Percentiles rank a stretch among this genome's conserved stretches.
phyloP scores from a whole-genome alignment of 2,113 vertebrate genomes.

The Megaceryle maxima region DNA sequence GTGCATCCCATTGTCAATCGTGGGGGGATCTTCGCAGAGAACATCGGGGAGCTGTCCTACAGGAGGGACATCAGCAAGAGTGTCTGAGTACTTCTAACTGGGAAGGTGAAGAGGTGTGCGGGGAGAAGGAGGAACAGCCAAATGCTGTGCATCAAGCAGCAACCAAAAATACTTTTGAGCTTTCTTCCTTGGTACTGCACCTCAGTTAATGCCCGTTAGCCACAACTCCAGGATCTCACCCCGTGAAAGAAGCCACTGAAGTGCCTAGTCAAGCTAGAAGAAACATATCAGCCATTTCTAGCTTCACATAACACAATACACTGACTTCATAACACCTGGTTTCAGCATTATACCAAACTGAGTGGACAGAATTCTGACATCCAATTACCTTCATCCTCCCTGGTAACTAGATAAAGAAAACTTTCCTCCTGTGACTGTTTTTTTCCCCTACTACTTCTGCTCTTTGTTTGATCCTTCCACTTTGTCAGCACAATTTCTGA shows the following conservation, averaged over 20 bases:
- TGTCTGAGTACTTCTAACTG: background rate
- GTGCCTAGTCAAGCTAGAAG: background rate
- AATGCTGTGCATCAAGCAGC: background rate
- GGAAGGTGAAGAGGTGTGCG: background rate
- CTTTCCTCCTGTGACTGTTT: background rate
- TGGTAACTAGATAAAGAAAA: background rate
- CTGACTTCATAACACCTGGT: fast-evolving
- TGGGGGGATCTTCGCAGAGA: background rate
- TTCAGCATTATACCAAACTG: background rate
- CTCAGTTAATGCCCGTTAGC: background rate
- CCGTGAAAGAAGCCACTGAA: background rate
- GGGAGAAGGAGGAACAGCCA: background rate
- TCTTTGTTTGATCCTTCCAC: background rate
- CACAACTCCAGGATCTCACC: background rate
- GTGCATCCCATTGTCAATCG: background rate
- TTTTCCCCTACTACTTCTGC: background rate
- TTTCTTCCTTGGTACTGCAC: background rate
- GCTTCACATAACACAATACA: background rate
- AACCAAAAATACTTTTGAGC: background rate
- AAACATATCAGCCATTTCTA: background rate
- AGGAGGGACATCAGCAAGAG: background rate
- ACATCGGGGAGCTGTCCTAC: fast-evolving
- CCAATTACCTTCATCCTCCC: background rate
- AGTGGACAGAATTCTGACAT: background rate
- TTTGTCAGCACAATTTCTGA: background rate